Evolutionary conservation across 2,797 vertebrate genomes (phyloP), one percentile per base, ranked within the genome.

Genomic region (Salarias fasciatus): DNA sequence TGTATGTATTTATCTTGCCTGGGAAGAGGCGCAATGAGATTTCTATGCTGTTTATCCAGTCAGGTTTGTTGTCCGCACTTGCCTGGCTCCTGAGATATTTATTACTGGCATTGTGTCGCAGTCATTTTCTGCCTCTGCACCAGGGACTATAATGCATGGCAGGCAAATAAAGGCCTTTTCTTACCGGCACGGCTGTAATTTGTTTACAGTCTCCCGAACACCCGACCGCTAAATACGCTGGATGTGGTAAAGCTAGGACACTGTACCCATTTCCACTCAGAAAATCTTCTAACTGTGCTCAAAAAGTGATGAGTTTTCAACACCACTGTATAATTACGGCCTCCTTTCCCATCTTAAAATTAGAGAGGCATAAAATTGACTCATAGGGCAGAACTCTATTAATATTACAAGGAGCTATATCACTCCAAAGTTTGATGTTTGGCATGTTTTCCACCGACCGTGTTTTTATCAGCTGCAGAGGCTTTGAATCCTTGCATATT

Each of bases 51-150:
- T 89, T 92, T 85, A 92, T 89, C 80, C 88, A 85, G 82, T 85
- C 75, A 75, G 79, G 85, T 83, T 83, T 83, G 82, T 84, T 89
- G 89, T 91, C 86, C 77, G 49, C 79, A 88, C 86, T 87, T 64
- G 83, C 88, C 78, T 69, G 77, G 80, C 72, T 86, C 63, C 77
- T 65, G 77, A 89, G 84, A 92, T 90, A 92, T 91, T 86, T 89
- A 90, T 87, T 86, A 87, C 73, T 67, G 75, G 62, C 83, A 84
- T 91, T 91, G 86, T 91, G 83, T 84, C 71, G 77, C 85, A 77
- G 72, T 84, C 77, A 85, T 90, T 87, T 86, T 82, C 80, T 79
- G 79, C 84, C 86, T 75, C 74, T 80, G 74, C 85, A 83, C 76
- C 56, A 43, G 79, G 75, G 80, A 78, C 64, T 71, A 36, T 80